These are phyloP conservation scores for Tetranychus piercei DNA, from an alignment of 2,888 invertebrate genomes.

Conservation along the genomic window DNA sequence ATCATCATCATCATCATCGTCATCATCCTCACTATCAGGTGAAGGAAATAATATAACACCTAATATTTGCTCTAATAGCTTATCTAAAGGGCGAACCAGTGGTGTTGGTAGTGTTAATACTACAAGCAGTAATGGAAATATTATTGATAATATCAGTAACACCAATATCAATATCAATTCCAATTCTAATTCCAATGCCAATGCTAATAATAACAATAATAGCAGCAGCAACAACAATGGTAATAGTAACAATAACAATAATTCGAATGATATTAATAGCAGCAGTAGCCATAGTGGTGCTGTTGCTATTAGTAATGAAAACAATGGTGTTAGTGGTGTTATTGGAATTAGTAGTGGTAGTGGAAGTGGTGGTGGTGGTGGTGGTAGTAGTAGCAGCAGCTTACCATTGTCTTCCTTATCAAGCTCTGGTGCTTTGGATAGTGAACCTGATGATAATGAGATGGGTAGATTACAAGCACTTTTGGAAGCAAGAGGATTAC, in stretches of 20 bases:
- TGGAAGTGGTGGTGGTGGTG: not conserved
- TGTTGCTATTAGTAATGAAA: not conserved
- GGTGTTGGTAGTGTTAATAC: not conserved
- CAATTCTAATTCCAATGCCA: not conserved
- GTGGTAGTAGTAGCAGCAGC: not conserved
- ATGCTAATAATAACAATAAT: not conserved
- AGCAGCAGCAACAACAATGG: not conserved
- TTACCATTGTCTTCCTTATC: not conserved
- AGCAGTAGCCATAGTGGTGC: not conserved
- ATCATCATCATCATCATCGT: not conserved
- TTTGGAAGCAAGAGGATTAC: conserved; percentile 78
- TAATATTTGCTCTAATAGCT: not conserved
- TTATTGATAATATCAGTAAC: not conserved
- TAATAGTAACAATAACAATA: not conserved
- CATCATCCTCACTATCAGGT: not conserved
- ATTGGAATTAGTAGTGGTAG: not conserved
- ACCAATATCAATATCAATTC: not conserved
- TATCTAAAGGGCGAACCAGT: not conserved
- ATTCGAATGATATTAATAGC: not conserved
- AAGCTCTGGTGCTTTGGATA: conserved; percentile 23
- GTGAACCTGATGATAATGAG: conserved; percentile 73
- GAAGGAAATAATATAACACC: not conserved
- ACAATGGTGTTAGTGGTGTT: not conserved
- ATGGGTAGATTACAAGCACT: conserved; percentile 85
- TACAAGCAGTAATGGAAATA: not conserved